Evolutionary conservation across 2,797 vertebrate genomes (phyloP), one percentile per base, ranked within the genome.

Genomic region (Clamator glandarius): DNA sequence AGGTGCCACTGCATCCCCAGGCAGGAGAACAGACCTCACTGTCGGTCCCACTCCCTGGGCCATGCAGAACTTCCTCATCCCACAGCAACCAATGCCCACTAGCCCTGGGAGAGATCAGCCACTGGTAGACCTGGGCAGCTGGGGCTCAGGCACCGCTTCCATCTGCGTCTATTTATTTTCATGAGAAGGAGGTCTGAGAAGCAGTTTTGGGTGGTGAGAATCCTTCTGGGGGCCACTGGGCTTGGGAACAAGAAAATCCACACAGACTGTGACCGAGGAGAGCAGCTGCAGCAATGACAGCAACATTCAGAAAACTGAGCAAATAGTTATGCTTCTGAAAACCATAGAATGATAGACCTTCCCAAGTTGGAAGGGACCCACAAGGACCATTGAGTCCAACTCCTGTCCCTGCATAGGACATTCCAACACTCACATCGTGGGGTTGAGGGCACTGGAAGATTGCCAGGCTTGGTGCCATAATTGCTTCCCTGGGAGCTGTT

Each of bases 31-130:
- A 33, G 59, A 0, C 1, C 13, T 13, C 1, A 3, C 25, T 1
- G 0, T 2, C 3, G 1, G 35, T 16, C 31, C 63, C 10, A 39
- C 51, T 39, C 19, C 23, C 14, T 0, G 0, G 11, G 21, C 69
- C 84, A n/a, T 0, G 1, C 21, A 17, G 2, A 19, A 52, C 57
- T 44, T 25, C 19, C 5, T 24, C 46, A 25, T 29, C 76, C 55
- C 13, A 2, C 17, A 15, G 19, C 31, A 6, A 25, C 35, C 1
- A 6, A 28, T 1, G 2, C 36, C 33, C 4, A 13, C 16, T 15
- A 15, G 64, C 55, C 41, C 31, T 35, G 5, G 9, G 17, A 9
- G 36, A 20, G 8, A 15, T 5, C 1, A 0, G 19, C 7, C 12
- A 26, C 3, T 0, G 24, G 28, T n/a, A 31, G 74, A 31, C 44